Conservation (phyloP, 2,888 invertebrate genomes). For the Synergus umbraculus region DNA sequence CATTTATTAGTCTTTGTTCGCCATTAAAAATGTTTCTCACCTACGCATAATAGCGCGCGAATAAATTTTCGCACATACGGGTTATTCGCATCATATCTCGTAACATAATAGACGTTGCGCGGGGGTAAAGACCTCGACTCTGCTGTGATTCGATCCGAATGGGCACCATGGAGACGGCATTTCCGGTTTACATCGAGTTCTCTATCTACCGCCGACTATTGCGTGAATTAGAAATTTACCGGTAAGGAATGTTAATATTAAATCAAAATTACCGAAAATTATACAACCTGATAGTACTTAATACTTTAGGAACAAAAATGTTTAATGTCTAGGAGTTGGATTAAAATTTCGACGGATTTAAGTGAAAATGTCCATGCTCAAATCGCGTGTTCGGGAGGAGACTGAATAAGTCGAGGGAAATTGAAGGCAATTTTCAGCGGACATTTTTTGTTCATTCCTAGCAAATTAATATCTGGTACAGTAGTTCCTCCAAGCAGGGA, state of each 20-base stretch:
- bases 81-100: constrained; percentile 54
- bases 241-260: constrained; percentile 38
- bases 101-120: constrained; percentile 65
- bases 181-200: constrained; percentile 69
- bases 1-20: constrained; percentile 10
- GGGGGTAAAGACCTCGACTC: constrained; percentile 59
- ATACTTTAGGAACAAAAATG: too few relatives aligned
- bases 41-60: constrained; percentile 16
- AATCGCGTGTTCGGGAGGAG: constrained; percentile 43
- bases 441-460: constrained; percentile 46
- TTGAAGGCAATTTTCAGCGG: not conserved
- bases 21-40: constrained; percentile 12
- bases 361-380: not conserved
- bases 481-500: constrained; percentile 69
- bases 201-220: constrained; percentile 58
- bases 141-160: constrained; percentile 61
- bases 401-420: constrained; percentile 24
- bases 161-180: constrained; percentile 66
- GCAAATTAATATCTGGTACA: constrained; percentile 73
- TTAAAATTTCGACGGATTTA: too few relatives aligned
- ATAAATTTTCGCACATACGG: constrained; percentile 50
- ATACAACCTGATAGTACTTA: not conserved
- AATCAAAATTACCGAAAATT: constrained; percentile 42
- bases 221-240: constrained; percentile 64
- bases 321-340: too few relatives aligned